A percentile compares a stretch with the other conserved stretches of the same genome.
These are phyloP conservation scores for Furcifer pardalis DNA, from an alignment of 2,797 vertebrate species.

Conservation along the genomic window DNA sequence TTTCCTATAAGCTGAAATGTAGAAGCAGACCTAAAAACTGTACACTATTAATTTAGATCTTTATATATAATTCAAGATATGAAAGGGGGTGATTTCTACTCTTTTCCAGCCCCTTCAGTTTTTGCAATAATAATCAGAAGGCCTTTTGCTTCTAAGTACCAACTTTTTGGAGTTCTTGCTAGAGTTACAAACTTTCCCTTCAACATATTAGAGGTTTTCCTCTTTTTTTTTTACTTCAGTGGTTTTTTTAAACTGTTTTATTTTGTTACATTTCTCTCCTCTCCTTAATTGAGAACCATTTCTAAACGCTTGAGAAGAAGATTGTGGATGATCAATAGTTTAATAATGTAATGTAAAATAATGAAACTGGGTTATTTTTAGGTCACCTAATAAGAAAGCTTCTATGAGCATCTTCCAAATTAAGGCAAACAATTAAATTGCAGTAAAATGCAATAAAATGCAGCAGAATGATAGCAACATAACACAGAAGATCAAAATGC, in stretches of 20 bases:
- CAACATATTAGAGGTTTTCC: background rate
- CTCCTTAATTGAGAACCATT: background rate
- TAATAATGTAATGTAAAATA: background rate
- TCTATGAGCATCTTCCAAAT: background rate
- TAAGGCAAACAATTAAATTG: background rate
- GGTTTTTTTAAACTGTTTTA: background rate
- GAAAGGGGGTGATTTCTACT: too few relatives aligned
- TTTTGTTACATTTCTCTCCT: background rate
- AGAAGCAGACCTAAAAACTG: too few relatives aligned
- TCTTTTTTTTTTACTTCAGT: background rate
- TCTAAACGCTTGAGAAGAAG: background rate
- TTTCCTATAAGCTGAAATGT: too few relatives aligned
- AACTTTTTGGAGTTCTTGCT: too few relatives aligned
- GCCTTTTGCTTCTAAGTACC: too few relatives aligned
- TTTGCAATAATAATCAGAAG: too few relatives aligned
- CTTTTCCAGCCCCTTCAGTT: too few relatives aligned
- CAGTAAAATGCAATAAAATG: background rate
- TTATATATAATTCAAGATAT: too few relatives aligned
- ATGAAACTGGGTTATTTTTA: background rate
- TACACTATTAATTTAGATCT: too few relatives aligned
- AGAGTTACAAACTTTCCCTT: background rate
- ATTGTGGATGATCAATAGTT: background rate
- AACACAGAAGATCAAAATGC: background rate
- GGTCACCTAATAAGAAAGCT: background rate
- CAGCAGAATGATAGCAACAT: background rate